These are phyloP conservation scores for Scaptomyza flava DNA, from an alignment of 2,888 invertebrate species.

Conservation along the genomic window DNA sequence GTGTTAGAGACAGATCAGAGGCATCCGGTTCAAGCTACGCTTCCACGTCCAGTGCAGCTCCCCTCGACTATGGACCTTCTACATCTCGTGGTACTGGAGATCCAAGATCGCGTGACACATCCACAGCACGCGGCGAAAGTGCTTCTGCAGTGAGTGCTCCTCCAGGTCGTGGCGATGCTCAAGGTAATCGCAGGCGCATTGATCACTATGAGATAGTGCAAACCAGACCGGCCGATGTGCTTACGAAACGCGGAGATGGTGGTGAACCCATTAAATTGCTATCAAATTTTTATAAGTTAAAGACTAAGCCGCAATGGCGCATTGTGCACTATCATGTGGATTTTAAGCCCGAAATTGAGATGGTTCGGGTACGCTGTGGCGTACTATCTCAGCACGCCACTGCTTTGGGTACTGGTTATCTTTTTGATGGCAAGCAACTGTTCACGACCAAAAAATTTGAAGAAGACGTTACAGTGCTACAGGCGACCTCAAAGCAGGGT, in stretches of 20 bases:
- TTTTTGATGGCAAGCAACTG: constrained; percentile 91
- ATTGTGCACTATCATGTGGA: constrained; percentile 91
- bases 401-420: constrained; percentile 86
- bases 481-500: constrained; percentile 86
- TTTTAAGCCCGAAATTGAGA: constrained; percentile 89
- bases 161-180: too few relatives aligned
- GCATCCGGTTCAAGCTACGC: constrained; percentile 8
- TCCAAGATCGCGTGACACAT: not conserved
- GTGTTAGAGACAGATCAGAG: not conserved
- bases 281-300: constrained; percentile 89
- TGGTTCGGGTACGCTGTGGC: constrained; percentile 87
- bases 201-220: constrained; percentile 73
- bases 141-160: not conserved
- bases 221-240: constrained; percentile 77
- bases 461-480: constrained; percentile 86
- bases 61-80: not conserved
- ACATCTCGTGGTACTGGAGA: not conserved
- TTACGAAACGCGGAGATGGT: constrained; percentile 84
- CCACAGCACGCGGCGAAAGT: not conserved
- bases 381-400: constrained; percentile 87
- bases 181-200: constrained; percentile 37
- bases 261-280: constrained; percentile 86
- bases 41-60: not conserved
- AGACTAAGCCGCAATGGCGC: constrained; percentile 88
- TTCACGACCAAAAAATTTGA: constrained; percentile 87